Conservation (phyloP, 2,113 vertebrate species). For the Epinephelus cyanopodus region DNA sequence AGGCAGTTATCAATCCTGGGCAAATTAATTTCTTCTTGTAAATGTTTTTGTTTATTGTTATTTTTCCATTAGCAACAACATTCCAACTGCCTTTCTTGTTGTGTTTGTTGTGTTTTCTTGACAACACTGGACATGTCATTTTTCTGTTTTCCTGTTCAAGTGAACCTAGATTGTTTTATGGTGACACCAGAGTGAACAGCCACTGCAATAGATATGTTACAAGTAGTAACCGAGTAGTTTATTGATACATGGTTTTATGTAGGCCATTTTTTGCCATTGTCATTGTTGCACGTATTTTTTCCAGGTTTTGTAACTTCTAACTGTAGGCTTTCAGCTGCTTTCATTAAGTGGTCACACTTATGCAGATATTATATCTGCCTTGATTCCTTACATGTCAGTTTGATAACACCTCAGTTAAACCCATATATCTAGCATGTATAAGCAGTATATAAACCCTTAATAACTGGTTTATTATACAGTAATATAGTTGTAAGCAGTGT, state of each 20-base stretch:
- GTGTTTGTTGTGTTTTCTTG: constrained; percentile 12
- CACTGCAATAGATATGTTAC: not conserved
- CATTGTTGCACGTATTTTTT: constrained; percentile 3
- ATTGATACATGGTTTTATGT: not conserved
- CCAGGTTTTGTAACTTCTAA: not conserved
- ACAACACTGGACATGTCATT: constrained; percentile 6
- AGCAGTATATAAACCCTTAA: not conserved
- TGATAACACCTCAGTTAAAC: not conserved
- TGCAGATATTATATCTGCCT: not conserved
- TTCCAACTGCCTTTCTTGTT: constrained; percentile 8
- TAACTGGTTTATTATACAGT: not conserved
- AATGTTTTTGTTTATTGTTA: not conserved
- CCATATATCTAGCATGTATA: not conserved
- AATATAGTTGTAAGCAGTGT: not conserved
- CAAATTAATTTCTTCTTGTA: not conserved
- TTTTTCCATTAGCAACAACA: not conserved
- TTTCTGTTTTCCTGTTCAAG: constrained; percentile 2
- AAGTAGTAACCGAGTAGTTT: not conserved
- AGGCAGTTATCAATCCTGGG: not conserved
- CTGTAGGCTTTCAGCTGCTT: not conserved
- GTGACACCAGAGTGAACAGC: not conserved
- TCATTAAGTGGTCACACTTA: not conserved
- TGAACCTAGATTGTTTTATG: not conserved
- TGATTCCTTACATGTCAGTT: not conserved
- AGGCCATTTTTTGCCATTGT: not conserved